Conservation (phyloP, 2,888 invertebrate species). For the Andrena chrysosceles region DNA sequence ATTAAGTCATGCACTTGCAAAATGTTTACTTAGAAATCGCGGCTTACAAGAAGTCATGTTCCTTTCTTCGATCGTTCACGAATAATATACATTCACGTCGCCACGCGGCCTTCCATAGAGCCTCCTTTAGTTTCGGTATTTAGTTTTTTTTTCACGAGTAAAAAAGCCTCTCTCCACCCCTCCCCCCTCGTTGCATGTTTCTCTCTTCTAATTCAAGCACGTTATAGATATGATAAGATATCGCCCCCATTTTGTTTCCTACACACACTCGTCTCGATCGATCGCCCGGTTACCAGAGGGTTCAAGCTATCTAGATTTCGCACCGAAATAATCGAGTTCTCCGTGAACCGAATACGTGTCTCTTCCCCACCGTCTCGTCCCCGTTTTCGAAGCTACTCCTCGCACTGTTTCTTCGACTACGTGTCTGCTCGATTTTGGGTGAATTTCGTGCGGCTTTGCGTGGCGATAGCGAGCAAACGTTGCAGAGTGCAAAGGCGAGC, state of each 20-base stretch:
- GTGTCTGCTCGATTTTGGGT: background rate
- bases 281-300: slow-evolving; percentile 46
- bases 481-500: slow-evolving; percentile 12
- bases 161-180: slow-evolving; percentile 72
- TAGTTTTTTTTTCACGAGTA: slow-evolving; percentile 69
- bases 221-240: slow-evolving; percentile 79
- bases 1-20: slow-evolving; percentile 71
- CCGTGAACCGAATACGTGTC: slow-evolving; percentile 5
- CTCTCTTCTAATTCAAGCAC: slow-evolving; percentile 77
- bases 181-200: slow-evolving; percentile 37
- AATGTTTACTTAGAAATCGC: slow-evolving; percentile 74
- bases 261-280: slow-evolving; percentile 58
- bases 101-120: slow-evolving; percentile 40
- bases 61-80: slow-evolving; percentile 36
- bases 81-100: slow-evolving; percentile 42
- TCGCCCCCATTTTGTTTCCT: slow-evolving; percentile 38
- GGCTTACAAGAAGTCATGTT: slow-evolving; percentile 62
- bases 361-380: background rate
- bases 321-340: slow-evolving; percentile 41
- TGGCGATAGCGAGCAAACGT: background rate
- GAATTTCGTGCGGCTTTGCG: background rate
- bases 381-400: background rate
- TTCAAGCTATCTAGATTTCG: slow-evolving; percentile 32
- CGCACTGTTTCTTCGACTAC: background rate
- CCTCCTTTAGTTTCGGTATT: slow-evolving; percentile 38